Evolutionary conservation across 1,140 invertebrate species (phyloP).

Genomic region (Zaprionus ghesquierei): DNA sequence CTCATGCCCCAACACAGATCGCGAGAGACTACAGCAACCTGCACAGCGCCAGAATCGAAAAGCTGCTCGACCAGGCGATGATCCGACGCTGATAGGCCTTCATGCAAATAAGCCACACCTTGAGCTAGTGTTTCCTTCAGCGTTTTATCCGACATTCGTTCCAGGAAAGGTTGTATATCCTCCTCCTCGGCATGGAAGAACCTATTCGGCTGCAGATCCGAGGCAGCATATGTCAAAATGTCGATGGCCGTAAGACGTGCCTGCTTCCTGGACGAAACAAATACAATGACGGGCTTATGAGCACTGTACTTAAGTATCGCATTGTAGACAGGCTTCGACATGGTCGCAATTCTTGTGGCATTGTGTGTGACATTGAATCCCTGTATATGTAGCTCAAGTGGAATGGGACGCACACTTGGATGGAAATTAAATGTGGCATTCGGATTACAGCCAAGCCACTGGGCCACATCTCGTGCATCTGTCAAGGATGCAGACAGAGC

Average conservation of each 20-base stretch:
- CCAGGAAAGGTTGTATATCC: conserved; percentile 93
- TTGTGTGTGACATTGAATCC: conserved; percentile 99
- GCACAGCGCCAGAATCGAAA: conserved; percentile 96
- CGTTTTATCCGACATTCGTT: conserved; percentile 94
- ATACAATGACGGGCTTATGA: conserved; percentile 96
- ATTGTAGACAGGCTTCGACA: conserved; percentile 99
- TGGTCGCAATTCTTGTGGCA: conserved; percentile 95
- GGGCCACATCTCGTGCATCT: conserved; percentile 97
- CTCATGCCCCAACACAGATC: conserved; percentile 96
- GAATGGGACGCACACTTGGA: conserved; percentile 97
- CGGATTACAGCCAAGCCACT: conserved; percentile 97
- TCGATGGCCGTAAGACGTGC: conserved; percentile 97
- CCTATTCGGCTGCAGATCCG: conserved; percentile 91
- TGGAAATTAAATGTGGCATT: conserved; percentile 99
- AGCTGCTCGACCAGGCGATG: conserved; percentile 95
- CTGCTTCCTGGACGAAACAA: conserved; percentile 97
- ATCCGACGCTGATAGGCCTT: conserved; percentile 93
- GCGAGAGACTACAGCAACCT: conserved; percentile 95
- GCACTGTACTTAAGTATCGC: conserved; percentile 94
- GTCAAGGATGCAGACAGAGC: conserved; percentile 96
- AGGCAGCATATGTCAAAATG: conserved; percentile 95
- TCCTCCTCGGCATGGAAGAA: conserved; percentile 95
- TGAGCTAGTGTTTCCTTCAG: conserved; percentile 93
- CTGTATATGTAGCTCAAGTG: conserved; percentile 97
- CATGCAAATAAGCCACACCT: conserved; percentile 98